phyloP scores from a whole-genome alignment of 2,888 invertebrate genomes.

The Hemicrepidius hirtus region DNA sequence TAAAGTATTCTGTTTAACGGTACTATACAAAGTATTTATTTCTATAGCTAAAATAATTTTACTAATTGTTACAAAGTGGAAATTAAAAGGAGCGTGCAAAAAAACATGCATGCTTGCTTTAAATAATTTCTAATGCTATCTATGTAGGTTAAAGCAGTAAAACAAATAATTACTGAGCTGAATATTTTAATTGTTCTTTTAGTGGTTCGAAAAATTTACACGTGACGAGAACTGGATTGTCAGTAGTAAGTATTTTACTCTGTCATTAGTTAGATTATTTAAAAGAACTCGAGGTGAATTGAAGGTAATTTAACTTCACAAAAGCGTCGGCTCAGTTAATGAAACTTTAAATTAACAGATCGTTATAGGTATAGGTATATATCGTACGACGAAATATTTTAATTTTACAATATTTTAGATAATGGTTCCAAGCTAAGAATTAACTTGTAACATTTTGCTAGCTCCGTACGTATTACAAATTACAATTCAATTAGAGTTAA shows the following conservation, averaged over 20 bases:
- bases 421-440: background rate
- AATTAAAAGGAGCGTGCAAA: conserved; percentile 9
- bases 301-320: conserved; percentile 6
- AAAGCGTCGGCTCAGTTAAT: background rate
- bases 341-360: too few species aligned
- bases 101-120: background rate
- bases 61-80: background rate
- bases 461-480: conserved; percentile 50
- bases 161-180: conserved; percentile 29
- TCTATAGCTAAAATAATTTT: conserved; percentile 6
- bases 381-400: background rate
- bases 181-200: conserved; percentile 29
- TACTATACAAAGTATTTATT: too few species aligned
- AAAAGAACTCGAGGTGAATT: conserved; percentile 20
- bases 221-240: conserved; percentile 21
- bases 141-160: conserved; percentile 8
- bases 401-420: background rate
- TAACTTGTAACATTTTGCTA: conserved; percentile 11
- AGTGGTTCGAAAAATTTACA: conserved; percentile 17
- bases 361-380: too few species aligned
- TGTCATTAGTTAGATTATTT: conserved; percentile 25
- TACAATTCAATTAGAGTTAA: conserved; percentile 54
- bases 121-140: conserved; percentile 8
- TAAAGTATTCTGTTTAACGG: background rate
- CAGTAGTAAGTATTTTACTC: conserved; percentile 19